Evolutionary conservation across 2,797 vertebrate species (phyloP), one percentile per base, ranked within the genome.

Genomic region (Kryptopterus vitreolus): DNA sequence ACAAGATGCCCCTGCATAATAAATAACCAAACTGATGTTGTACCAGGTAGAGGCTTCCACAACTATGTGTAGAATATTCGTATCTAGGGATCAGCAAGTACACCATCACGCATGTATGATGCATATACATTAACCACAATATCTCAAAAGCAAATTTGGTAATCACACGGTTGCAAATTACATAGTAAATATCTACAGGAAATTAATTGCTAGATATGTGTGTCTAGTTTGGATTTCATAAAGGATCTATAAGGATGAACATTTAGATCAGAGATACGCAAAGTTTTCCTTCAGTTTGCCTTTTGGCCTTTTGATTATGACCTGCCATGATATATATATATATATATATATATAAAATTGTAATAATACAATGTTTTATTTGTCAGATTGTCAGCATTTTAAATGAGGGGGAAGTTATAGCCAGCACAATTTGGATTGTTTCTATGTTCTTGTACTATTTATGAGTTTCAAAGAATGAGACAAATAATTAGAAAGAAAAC

Each of bases 1-100:
- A 22, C 26, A 8, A 7, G 20, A 76, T 20, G 48, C 35, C 57
- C 35, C 43, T 50, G 50, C 16, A 50, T 33, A 46, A 62, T 46
- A 62, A 62, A 62, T 76, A 29, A 76, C 24, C 22, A 29, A 48
- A 62, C 16, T 62, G 58, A 57, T 76, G 33, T 33, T 38, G 53
- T 74, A 13, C 71, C 53, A 58, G 53, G 33, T 33, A 22, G 33
- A 43, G 16, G 43, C 74, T 31, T 50, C 24, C 57, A 29, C 43
- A 76, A 13, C 43, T 50, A 76, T 76, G 74, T 62, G 43, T 12
- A 62, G 43, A 61, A 76, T 76, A 57, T 48, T 18, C 73, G 46
- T 62, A 61, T 76, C 73, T 48, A 11, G 50, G 10, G 13, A 38
- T 10, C 24, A 29, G 15, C 73, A 29, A 38, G n/a, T 29, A 29